Conservation (phyloP, 2,797 vertebrate genomes). For the Falco naumanni region DNA sequence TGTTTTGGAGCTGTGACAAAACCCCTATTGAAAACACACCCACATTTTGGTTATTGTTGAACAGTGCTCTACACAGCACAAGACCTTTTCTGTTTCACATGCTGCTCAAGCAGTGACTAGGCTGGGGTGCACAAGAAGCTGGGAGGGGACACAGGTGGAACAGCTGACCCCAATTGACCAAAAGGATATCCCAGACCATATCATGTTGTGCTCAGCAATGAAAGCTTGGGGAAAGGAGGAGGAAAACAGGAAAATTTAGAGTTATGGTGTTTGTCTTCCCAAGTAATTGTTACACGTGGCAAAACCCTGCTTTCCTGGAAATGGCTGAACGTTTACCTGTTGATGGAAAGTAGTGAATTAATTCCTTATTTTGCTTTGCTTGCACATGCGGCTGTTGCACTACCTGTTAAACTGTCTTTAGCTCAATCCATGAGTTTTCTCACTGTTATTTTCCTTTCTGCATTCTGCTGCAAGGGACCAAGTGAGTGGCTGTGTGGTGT, state of each 20-base stretch:
- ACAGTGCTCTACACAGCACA: background rate
- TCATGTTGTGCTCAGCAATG: background rate
- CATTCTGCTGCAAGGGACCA: accelerated
- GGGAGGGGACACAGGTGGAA: background rate
- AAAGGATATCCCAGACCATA: background rate
- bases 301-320: background rate
- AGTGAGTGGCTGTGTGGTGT: background rate
- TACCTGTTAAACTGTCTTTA: background rate
- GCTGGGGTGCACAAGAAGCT: background rate
- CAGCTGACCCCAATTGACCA: background rate
- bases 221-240: background rate
- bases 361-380: background rate
- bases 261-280: background rate
- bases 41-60: background rate
- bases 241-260: background rate
- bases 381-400: background rate
- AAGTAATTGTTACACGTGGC: accelerated
- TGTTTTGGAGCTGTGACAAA: background rate
- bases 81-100: background rate
- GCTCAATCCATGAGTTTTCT: background rate
- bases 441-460: background rate
- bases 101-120: accelerated
- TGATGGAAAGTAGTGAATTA: background rate
- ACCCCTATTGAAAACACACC: background rate
- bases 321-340: background rate